Conservation (phyloP, 2,888 invertebrate species). For the Xanthia togata region DNA sequence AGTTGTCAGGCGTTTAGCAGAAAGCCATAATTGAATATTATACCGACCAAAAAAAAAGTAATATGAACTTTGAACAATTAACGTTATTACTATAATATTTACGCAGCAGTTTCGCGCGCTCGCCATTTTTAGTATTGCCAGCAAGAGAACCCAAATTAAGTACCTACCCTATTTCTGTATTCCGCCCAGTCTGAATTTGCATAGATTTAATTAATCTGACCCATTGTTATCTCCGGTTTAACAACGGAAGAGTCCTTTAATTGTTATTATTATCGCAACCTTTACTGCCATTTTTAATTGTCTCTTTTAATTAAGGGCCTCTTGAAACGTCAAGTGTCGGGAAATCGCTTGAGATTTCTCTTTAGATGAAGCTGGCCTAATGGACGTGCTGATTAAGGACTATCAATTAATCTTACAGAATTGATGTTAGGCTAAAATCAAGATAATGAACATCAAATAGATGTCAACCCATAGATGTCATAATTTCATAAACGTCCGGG, state of each 20-base stretch:
- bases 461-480: background rate
- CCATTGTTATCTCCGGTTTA: conserved; percentile 73
- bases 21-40: background rate
- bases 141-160: conserved; percentile 72
- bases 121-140: conserved; percentile 69
- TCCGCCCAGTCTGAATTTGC: conserved; percentile 74
- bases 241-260: conserved; percentile 70
- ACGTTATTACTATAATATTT: conserved; percentile 10
- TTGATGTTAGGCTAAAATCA: conserved; percentile 29
- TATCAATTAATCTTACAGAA: conserved; percentile 49
- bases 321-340: conserved; percentile 67
- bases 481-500: background rate
- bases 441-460: conserved; percentile 25
- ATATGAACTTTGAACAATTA: too few species aligned
- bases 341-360: conserved; percentile 65
- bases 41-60: background rate
- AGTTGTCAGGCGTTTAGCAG: too few species aligned
- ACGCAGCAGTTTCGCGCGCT: conserved; percentile 29
- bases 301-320: conserved; percentile 71
- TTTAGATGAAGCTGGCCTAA: conserved; percentile 47
- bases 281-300: conserved; percentile 77
- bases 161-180: conserved; percentile 64
- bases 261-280: conserved; percentile 77
- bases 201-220: conserved; percentile 81
- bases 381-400: conserved; percentile 50